Conservation (phyloP, 30 jellyfish, hydroid and myxozoan genomes). For the Aurelia sp. region DNA sequence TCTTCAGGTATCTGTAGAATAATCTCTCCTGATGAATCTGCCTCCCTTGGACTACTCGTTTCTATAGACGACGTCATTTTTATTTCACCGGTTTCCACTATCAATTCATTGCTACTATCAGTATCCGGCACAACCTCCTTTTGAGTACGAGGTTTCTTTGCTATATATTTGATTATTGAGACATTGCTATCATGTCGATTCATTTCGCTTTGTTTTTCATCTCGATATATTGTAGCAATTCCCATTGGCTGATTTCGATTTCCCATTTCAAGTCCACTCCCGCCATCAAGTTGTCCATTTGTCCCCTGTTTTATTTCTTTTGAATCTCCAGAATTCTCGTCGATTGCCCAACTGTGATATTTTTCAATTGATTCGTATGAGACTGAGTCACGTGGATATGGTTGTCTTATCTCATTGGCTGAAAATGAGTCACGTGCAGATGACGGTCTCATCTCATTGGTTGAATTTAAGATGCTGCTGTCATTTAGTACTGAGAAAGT, state of each 20-base stretch:
- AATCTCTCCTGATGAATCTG: slow-evolving; percentile 9
- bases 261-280: background rate
- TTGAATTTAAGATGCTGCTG: too few relatives aligned
- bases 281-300: background rate
- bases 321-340: slow-evolving; percentile 10
- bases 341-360: slow-evolving; percentile 39
- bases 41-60: background rate
- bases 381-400: slow-evolving; percentile 11
- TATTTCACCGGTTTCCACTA: background rate
- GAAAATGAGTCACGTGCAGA: background rate
- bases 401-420: background rate
- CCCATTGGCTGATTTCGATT: background rate
- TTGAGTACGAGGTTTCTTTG: background rate
- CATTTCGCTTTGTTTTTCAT: background rate
- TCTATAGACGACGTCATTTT: background rate
- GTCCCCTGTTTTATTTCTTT: background rate
- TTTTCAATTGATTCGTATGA: slow-evolving; percentile 53
- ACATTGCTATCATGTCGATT: background rate
- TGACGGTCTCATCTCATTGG: too few relatives aligned
- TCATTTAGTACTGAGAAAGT: too few relatives aligned
- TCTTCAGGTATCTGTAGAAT: slow-evolving; percentile 17
- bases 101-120: background rate
- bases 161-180: slow-evolving; percentile 3
- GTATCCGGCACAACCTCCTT: too few relatives aligned
- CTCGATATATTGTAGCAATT: slow-evolving; percentile 39